phyloP scores from a whole-genome alignment of 2,797 vertebrate species.

The Nyctalus aviator region DNA sequence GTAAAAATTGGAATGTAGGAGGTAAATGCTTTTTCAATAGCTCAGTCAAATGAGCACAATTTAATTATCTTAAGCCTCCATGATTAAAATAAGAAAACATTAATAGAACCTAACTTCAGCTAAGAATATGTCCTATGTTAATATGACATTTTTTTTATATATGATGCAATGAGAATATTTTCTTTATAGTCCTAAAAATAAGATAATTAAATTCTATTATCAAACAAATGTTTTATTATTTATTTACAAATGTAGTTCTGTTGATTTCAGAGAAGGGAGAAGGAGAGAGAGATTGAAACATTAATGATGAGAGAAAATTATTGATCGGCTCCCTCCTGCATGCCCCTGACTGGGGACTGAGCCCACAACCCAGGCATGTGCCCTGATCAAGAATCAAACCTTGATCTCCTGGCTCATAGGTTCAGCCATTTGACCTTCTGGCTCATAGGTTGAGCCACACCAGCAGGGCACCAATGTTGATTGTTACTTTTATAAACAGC shows the following conservation, averaged over 20 bases:
- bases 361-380: no score
- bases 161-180: constrained; percentile 30
- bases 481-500: constrained; percentile 7
- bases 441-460: no score
- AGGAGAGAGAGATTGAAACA: no score
- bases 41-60: constrained; percentile 43
- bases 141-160: background rate
- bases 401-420: no score
- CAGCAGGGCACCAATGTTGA: background rate
- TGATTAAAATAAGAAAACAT: constrained; percentile 55
- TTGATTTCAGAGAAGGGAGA: no score
- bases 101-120: background rate
- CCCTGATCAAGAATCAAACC: no score
- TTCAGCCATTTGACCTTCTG: no score
- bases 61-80: constrained; percentile 44
- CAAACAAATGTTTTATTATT: constrained; percentile 15
- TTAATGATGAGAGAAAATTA: no score
- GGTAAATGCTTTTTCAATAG: background rate
- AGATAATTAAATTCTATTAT: constrained; percentile 53
- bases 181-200: constrained; percentile 27
- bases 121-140: constrained; percentile 30
- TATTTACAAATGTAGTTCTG: no score
- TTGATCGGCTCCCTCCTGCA: no score
- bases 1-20: constrained; percentile 55
- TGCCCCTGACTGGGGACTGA: no score